Conservation (phyloP, 2,888 invertebrate genomes). For the Loripinus fragilis region DNA sequence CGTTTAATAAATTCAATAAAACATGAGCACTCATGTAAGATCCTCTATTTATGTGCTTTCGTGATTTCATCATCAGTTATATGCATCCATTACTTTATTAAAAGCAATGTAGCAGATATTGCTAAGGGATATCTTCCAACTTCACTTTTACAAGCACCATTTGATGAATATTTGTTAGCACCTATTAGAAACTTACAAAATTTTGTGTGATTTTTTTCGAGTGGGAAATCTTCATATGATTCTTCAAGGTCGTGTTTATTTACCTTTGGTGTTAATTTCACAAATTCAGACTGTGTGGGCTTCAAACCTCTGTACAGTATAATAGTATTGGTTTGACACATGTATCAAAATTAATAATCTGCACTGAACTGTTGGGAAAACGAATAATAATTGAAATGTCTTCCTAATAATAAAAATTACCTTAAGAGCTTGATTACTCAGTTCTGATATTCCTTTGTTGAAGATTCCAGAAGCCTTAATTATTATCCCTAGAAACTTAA, state of each 20-base stretch:
- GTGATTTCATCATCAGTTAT: background rate
- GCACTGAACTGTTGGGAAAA: background rate
- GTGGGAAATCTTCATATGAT: background rate
- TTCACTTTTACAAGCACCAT: background rate
- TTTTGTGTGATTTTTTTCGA: background rate
- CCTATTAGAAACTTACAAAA: slow-evolving; percentile 7
- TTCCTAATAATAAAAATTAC: background rate
- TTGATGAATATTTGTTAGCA: background rate
- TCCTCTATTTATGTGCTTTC: too few species aligned
- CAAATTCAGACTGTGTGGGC: background rate
- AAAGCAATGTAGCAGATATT: background rate
- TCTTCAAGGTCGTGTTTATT: background rate
- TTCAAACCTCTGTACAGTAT: background rate
- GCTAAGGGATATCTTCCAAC: background rate
- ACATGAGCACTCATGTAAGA: background rate
- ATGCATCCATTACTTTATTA: background rate
- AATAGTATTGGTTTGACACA: background rate
- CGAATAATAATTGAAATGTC: background rate
- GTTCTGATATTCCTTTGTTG: background rate
- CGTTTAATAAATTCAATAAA: background rate
- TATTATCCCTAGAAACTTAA: background rate
- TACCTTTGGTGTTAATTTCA: background rate
- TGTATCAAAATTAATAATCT: background rate
- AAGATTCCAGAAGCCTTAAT: background rate
- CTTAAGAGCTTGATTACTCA: background rate